Base-by-base conservation (phyloP, 2,888 invertebrate genomes). In the Drosophila parthenogenetica region DNA sequence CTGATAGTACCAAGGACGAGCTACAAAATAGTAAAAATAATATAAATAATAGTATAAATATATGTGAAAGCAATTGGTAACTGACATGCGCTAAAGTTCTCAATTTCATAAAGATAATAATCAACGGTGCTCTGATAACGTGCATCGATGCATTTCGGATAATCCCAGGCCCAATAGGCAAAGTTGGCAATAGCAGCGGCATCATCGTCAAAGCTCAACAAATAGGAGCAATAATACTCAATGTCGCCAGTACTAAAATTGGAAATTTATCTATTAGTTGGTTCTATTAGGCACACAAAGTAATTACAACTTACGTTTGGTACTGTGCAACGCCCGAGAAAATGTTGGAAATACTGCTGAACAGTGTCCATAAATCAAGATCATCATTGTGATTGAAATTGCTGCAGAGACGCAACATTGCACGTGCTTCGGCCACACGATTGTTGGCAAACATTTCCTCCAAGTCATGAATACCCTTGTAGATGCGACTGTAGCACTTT, bases 1-100 rank as follows among this genome's bases (percentile, higher is more conserved):
- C 92, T 97, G 97, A 91, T 96, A 97, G 2, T 93, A 94, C 97
- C 97, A 97, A 48, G 95, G 94, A 0, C 96, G 94, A 90, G 93
- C 96, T 95, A n/a, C 17, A 2, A 8, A 13, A 43, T n/a, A 4
- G 3, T 32, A 35, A 25, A 39, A 14, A 16, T 5, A 43, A 39
- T 22, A 48, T 14, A 35, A 25, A 0, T 4, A 4, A 14, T 5
- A 16, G 3, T 17, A 45, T 0, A n/a, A 42, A 69, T 22, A 43
- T 22, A 25, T 11, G 14, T 29, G 35, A 13, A 19, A n/a, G 19
- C 4, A 2, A 16, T 43, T 25, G 7, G 13, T 1, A 22, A 80
- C 83, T 81, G 79, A 91, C 90, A 72, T 45, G 80, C 71, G 32
- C 61, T 77, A 29, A 66, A 73, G 3, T 64, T 10, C 3, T 81